phyloP scores from a whole-genome alignment of 2,888 invertebrate species.

The Mamestra brassicae region DNA sequence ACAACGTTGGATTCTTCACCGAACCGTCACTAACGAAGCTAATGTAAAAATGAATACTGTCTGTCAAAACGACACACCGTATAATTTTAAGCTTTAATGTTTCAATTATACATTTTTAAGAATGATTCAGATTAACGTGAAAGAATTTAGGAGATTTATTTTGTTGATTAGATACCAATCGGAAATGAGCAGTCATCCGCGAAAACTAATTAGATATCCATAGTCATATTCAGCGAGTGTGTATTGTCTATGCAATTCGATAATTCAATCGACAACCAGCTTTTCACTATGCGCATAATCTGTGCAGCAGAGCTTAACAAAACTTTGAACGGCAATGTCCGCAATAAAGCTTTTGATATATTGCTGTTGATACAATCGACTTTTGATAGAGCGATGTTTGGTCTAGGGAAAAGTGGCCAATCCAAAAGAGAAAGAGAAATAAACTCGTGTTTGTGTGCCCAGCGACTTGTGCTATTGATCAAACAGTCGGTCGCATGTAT shows the following conservation, averaged over 20 bases:
- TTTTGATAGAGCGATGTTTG: slow-evolving; percentile 24
- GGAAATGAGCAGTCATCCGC: not conserved
- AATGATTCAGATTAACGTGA: slow-evolving; percentile 12
- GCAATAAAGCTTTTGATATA: slow-evolving; percentile 19
- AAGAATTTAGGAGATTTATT: slow-evolving; percentile 24
- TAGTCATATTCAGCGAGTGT: not conserved
- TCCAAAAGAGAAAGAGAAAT: slow-evolving; percentile 6
- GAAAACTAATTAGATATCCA: slow-evolving; percentile 3
- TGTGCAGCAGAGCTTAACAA: not conserved
- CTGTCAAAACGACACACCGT: slow-evolving; percentile 16
- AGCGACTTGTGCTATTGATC: slow-evolving; percentile 29
- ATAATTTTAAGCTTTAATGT: slow-evolving; percentile 18
- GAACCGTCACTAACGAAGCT: slow-evolving; percentile 55
- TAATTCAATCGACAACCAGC: not conserved
- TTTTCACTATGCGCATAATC: slow-evolving; percentile 22
- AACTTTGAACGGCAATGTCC: not conserved
- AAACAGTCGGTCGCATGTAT: slow-evolving; percentile 25
- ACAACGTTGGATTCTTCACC: slow-evolving; percentile 43
- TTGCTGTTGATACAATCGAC: slow-evolving; percentile 31
- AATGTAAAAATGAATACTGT: slow-evolving; percentile 40
- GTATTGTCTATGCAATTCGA: slow-evolving; percentile 3
- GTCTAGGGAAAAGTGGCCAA: slow-evolving; percentile 3
- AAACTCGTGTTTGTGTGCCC: slow-evolving; percentile 9
- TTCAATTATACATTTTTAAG: slow-evolving; percentile 16
- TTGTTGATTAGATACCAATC: not conserved